Percentiles rank a stretch among this genome's conserved stretches.
These are phyloP conservation scores for Drosophila ustulata DNA, from an alignment of 2,888 invertebrate genomes.

Conservation along the genomic window DNA sequence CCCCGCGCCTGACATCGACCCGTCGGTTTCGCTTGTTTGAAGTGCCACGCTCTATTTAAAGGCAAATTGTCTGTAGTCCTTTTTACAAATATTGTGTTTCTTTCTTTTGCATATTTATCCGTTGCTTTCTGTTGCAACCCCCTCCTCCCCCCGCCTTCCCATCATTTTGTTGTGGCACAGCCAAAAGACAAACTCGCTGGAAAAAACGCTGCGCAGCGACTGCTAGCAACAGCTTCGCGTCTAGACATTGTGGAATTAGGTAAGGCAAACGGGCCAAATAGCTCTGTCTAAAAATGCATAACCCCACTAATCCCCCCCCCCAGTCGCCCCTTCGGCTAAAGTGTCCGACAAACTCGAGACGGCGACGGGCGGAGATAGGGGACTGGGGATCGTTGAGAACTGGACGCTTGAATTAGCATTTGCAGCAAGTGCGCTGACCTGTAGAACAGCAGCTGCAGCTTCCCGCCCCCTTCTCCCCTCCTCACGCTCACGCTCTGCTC, in stretches of 20 bases:
- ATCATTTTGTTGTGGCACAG: constrained; percentile 40
- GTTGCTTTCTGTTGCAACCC: constrained; percentile 55
- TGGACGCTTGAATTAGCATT: constrained; percentile 55
- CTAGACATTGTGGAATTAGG: constrained; percentile 72
- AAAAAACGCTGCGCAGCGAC: constrained; percentile 51
- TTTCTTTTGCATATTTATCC: constrained; percentile 66
- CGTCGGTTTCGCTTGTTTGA: constrained; percentile 71
- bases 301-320: neutral
- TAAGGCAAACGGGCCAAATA: constrained; percentile 58
- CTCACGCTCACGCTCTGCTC: neutral
- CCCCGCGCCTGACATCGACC: constrained; percentile 4
- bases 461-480: neutral
- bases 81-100: constrained; percentile 76
- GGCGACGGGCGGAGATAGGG: neutral
- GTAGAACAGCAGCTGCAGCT: constrained; percentile 41
- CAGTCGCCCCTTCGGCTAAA: neutral
- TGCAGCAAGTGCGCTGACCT: constrained; percentile 59
- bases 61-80: constrained; percentile 81
- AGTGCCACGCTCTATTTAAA: constrained; percentile 81
- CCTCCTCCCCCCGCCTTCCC: no score
- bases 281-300: constrained; percentile 67
- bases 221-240: constrained; percentile 39
- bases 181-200: constrained; percentile 66
- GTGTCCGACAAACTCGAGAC: constrained; percentile 12
- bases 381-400: constrained; percentile 17